Evolutionary conservation across 2,113 vertebrate species (phyloP).

Genomic region (Camelus bactrianus): DNA sequence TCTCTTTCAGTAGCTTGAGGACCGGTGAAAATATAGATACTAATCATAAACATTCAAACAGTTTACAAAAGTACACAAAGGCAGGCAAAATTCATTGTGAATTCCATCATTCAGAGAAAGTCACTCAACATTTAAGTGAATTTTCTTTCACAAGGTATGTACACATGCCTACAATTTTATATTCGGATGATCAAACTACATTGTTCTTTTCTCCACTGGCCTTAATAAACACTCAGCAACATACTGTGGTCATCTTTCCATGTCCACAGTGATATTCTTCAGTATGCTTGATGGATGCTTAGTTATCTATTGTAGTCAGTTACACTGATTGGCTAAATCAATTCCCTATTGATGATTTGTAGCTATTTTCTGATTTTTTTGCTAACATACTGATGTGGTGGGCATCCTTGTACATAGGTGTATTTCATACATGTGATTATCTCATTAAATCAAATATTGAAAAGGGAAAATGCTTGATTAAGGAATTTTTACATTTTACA

Average conservation of each 20-base stretch:
- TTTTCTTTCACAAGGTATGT: background rate
- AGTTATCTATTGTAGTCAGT: background rate
- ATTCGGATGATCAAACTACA: background rate
- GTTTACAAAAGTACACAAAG: background rate
- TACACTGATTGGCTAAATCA: background rate
- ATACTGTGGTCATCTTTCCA: background rate
- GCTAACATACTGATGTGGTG: background rate
- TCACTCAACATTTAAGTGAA: background rate
- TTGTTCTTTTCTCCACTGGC: background rate
- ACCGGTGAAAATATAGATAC: background rate
- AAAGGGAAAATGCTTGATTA: background rate
- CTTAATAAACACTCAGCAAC: background rate
- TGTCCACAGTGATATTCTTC: background rate
- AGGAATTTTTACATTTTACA: background rate
- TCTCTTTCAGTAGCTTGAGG: background rate
- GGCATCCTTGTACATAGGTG: background rate
- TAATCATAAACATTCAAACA: conserved; percentile 27
- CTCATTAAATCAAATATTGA: conserved; percentile 33
- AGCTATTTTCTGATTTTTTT: background rate
- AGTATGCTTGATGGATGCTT: background rate
- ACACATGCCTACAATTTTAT: background rate
- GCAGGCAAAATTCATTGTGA: background rate
- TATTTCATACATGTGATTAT: background rate
- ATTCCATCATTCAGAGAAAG: background rate
- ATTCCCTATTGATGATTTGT: background rate